Evolutionary conservation across 1,140 invertebrate genomes (phyloP).

Genomic region (Hestina assimilis): DNA sequence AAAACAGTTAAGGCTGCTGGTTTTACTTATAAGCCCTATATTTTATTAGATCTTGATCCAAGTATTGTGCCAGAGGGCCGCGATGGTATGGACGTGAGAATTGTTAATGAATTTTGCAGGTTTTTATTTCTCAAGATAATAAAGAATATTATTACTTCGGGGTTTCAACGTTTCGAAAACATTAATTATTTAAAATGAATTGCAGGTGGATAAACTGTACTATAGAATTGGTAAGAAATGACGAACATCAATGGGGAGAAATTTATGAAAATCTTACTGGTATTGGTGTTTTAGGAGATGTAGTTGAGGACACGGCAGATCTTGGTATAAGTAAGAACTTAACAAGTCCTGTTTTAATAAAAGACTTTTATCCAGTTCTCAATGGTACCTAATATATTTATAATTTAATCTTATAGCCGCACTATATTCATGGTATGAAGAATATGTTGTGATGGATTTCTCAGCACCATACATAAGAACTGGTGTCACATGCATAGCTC

Average conservation of each 20-base stretch:
- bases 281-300: constrained; percentile 78
- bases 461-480: constrained; percentile 77
- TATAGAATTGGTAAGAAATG: constrained; percentile 70
- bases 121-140: too few relatives aligned
- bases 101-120: constrained; percentile 69
- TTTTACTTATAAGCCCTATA: constrained; percentile 70
- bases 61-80: constrained; percentile 37
- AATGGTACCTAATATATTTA: not conserved
- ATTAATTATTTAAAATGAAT: not conserved
- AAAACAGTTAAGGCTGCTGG: constrained; percentile 56
- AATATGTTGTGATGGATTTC: constrained; percentile 78
- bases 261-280: constrained; percentile 80
- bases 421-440: constrained; percentile 80
- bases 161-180: not conserved
- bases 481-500: constrained; percentile 80
- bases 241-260: constrained; percentile 79
- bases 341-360: not conserved
- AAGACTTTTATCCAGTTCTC: not conserved
- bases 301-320: constrained; percentile 79
- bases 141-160: not conserved
- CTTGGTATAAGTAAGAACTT: constrained; percentile 75
- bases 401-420: constrained; percentile 67
- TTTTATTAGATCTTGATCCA: constrained; percentile 55
- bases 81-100: constrained; percentile 63
- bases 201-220: constrained; percentile 76